Evolutionary conservation across 2,113 vertebrate species (phyloP).

Genomic region (Mustela nigripes): DNA sequence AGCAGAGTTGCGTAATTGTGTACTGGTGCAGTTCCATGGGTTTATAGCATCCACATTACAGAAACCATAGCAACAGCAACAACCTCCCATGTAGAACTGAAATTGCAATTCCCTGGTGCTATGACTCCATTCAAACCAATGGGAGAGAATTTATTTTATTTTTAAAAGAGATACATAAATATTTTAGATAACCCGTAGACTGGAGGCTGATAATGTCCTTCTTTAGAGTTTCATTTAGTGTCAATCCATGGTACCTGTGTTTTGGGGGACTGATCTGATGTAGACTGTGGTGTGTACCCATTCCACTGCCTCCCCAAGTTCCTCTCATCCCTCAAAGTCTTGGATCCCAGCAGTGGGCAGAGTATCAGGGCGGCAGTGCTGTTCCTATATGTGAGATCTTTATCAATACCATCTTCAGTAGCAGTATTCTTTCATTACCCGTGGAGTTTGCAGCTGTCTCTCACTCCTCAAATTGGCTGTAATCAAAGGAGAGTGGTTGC

Average conservation of each 20-base stretch:
- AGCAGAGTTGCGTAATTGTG: slow-evolving; percentile 51
- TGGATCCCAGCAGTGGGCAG: background rate
- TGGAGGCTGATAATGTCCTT: background rate
- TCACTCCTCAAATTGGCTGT: background rate
- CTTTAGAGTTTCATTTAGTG: background rate
- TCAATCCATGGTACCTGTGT: background rate
- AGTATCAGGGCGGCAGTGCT: background rate
- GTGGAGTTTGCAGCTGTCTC: background rate
- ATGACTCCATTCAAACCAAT: slow-evolving; percentile 51
- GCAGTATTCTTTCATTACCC: background rate
- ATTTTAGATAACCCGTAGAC: slow-evolving; percentile 35
- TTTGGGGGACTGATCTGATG: background rate
- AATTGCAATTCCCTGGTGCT: slow-evolving; percentile 56
- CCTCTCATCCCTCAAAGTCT: background rate
- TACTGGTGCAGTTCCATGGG: background rate
- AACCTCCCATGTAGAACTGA: background rate
- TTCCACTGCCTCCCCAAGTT: background rate
- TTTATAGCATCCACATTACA: slow-evolving; percentile 46
- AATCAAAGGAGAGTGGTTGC: background rate
- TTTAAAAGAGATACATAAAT: slow-evolving; percentile 54
- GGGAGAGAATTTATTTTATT: slow-evolving; percentile 46
- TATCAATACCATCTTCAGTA: background rate
- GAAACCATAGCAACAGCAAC: slow-evolving; percentile 77
- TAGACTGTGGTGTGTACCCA: background rate
- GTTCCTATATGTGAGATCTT: background rate